A percentile compares a stretch with the other conserved stretches of the same genome.
Conservation (phyloP, 2,113 vertebrate genomes). For the Lepus americanus region DNA sequence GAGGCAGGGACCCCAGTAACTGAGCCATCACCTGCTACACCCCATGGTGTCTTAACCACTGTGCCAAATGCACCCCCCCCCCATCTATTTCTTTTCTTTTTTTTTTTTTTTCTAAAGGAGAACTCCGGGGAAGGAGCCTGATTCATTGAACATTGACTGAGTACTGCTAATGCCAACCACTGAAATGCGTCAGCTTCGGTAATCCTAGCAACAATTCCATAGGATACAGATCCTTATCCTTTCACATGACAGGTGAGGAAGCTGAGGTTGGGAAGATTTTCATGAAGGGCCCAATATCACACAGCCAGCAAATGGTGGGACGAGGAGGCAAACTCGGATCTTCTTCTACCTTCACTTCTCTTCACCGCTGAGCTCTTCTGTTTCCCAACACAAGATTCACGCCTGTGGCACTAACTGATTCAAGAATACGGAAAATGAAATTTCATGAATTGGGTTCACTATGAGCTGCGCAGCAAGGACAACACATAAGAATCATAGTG, state of each 20-base stretch:
- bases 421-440: not conserved
- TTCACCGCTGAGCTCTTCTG: not conserved
- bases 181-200: too few species aligned
- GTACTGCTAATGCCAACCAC: not conserved
- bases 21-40: too few species aligned
- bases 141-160: not conserved
- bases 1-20: too few species aligned
- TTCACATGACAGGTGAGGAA: not conserved
- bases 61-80: not conserved
- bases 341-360: not conserved
- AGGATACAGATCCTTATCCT: not conserved
- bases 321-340: accelerated
- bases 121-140: constrained; percentile 1
- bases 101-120: not conserved
- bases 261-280: not conserved
- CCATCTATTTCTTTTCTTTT: not conserved
- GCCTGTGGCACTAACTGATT: not conserved
- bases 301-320: not conserved
- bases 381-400: not conserved
- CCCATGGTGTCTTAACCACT: too few species aligned
- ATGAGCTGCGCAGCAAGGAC: not conserved
- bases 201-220: not conserved
- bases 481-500: not conserved
- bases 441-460: not conserved
- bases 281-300: accelerated